phyloP scores from a whole-genome alignment of 2,797 vertebrate genomes.

The Micropoecilia bifurca region DNA sequence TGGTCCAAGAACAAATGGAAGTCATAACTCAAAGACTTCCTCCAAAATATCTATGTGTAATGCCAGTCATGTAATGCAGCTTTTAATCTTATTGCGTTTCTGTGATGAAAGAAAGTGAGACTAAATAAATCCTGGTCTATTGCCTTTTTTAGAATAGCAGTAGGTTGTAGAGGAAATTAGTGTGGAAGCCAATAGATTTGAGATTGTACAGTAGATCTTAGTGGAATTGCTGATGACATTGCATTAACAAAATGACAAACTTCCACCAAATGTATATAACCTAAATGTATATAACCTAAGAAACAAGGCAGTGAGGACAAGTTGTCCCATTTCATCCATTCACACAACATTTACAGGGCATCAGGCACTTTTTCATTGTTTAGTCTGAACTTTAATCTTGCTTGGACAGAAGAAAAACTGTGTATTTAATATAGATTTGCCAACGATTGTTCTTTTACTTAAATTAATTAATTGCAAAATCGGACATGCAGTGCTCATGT shows the following conservation, averaged over 20 bases:
- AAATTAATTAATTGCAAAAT: not conserved
- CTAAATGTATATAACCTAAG: too few species aligned
- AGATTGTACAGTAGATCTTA: not conserved
- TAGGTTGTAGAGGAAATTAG: not conserved
- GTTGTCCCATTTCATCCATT: not conserved
- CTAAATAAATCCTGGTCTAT: not conserved
- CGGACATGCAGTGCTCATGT: not conserved
- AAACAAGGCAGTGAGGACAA: not conserved
- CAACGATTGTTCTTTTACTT: not conserved
- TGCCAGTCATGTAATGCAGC: not conserved
- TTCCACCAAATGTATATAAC: not conserved
- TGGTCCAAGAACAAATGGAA: not conserved
- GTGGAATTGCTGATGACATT: not conserved
- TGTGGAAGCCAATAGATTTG: not conserved
- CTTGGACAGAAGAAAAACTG: not conserved
- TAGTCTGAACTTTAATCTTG: not conserved
- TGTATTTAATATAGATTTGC: not conserved
- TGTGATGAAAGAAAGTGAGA: not conserved
- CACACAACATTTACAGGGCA: not conserved
- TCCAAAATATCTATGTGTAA: not conserved
- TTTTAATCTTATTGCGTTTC: not conserved
- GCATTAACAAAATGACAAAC: not conserved
- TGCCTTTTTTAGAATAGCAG: not conserved
- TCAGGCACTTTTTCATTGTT: not conserved
- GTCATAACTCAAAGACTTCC: not conserved